Evolutionary conservation across 2,797 vertebrate genomes (phyloP).

Genomic region (Gobionotothen gibberifrons): DNA sequence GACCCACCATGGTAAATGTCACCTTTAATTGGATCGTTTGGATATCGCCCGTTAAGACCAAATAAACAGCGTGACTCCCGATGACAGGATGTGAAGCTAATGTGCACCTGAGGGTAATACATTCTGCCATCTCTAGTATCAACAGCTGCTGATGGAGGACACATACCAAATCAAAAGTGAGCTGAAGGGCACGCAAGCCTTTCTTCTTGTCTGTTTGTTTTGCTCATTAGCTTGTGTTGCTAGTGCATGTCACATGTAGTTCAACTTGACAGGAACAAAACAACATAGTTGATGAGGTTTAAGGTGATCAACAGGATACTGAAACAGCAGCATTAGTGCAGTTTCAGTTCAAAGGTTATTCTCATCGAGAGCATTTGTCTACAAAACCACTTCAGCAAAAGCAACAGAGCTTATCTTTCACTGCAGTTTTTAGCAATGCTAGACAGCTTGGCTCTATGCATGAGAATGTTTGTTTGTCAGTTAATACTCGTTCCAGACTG

Average conservation of each 20-base stretch:
- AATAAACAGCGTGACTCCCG: conserved; percentile 55
- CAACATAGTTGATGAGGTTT: background rate
- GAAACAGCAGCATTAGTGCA: background rate
- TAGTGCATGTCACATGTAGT: conserved; percentile 9
- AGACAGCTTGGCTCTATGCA: background rate
- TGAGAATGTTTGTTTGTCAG: background rate
- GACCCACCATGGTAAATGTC: conserved; percentile 70
- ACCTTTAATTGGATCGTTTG: conserved; percentile 72
- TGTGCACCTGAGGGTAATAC: conserved; percentile 45
- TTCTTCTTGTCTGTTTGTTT: conserved; percentile 43
- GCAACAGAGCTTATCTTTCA: background rate
- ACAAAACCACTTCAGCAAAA: background rate
- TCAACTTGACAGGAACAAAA: conserved; percentile 30
- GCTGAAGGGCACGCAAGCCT: conserved; percentile 43
- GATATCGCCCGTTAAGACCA: conserved; percentile 59
- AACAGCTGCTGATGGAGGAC: conserved; percentile 58
- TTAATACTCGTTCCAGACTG: background rate
- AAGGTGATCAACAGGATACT: background rate
- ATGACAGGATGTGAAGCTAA: conserved; percentile 61
- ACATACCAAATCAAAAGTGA: conserved; percentile 46
- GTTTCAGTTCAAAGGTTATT: conserved; percentile 4
- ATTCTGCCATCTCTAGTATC: conserved; percentile 50
- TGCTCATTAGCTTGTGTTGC: conserved; percentile 25
- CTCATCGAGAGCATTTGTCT: background rate
- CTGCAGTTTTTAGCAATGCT: background rate